Percentiles rank a stretch among this genome's conserved stretches.
Evolutionary conservation across 2,113 vertebrate genomes (phyloP).

Genomic region (Lethenteron camtschaticum): DNA sequence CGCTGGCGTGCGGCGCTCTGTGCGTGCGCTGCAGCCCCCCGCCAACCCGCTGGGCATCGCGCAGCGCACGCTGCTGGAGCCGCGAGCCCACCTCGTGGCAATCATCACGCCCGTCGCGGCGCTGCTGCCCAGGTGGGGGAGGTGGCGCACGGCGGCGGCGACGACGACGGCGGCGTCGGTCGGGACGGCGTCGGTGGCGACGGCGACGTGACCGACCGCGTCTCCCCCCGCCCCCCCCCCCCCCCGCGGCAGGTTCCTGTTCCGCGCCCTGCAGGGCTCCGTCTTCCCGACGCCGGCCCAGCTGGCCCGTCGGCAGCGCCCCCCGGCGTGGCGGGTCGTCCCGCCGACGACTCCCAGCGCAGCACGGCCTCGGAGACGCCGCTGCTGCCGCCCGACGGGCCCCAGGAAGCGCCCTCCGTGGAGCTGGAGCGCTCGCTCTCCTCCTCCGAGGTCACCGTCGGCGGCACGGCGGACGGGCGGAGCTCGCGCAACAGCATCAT

Average conservation of each 20-base stretch:
- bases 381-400: too few relatives aligned
- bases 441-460: too few relatives aligned
- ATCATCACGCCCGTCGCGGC: conserved; percentile 41
- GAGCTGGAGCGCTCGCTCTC: too few relatives aligned
- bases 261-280: conserved; percentile 43
- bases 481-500: too few relatives aligned
- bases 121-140: conserved; percentile 54
- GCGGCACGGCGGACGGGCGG: too few relatives aligned
- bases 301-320: too few relatives aligned
- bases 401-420: too few relatives aligned
- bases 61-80: conserved; percentile 45
- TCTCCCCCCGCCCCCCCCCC: conserved; percentile 7
- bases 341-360: too few relatives aligned
- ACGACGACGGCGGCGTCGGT: background rate
- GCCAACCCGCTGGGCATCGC: conserved; percentile 52
- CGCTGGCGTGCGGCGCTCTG: conserved; percentile 32
- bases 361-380: too few relatives aligned
- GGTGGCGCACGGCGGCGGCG: conserved; percentile 10
- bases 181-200: conserved; percentile 17
- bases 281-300: conserved; percentile 24
- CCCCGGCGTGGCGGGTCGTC: too few relatives aligned
- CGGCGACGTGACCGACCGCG: background rate
- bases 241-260: conserved; percentile 34
- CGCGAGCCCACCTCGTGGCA: conserved; percentile 53
- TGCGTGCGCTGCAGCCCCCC: conserved; percentile 56